Percentiles rank a stretch among this genome's conserved stretches.
phyloP scores from a whole-genome alignment of 2,888 invertebrate species.

The Anaspis maculata region DNA sequence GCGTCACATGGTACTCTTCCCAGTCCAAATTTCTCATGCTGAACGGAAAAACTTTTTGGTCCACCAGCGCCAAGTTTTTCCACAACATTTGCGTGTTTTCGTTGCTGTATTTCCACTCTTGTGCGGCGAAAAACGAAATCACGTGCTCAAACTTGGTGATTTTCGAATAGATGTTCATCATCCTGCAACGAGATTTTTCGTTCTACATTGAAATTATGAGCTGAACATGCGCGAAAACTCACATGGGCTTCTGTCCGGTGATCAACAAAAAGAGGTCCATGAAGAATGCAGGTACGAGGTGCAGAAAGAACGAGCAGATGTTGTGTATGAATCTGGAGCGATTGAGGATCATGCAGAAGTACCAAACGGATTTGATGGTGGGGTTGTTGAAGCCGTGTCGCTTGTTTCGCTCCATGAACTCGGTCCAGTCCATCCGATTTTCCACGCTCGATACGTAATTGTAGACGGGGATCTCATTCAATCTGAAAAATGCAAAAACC shows the following conservation, averaged over 20 bases:
- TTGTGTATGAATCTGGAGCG: conserved; percentile 47
- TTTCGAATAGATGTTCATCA: conserved; percentile 15
- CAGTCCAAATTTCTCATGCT: conserved; percentile 64
- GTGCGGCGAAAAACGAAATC: conserved; percentile 8
- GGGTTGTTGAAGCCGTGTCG: conserved; percentile 49
- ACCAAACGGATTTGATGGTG: conserved; percentile 56
- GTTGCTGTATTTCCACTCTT: conserved; percentile 47
- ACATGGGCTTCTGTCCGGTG: conserved; percentile 43
- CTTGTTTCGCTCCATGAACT: conserved; percentile 48
- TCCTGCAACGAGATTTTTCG: conserved; percentile 5
- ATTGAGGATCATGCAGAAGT: conserved; percentile 55
- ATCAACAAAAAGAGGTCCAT: conserved; percentile 47
- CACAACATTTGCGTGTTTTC: conserved; percentile 51
- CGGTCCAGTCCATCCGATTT: conserved; percentile 7
- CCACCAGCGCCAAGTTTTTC: conserved; percentile 40
- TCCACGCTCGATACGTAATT: conserved; percentile 12
- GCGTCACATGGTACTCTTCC: conserved; percentile 35
- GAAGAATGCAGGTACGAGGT: conserved; percentile 53
- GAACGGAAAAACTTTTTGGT: conserved; percentile 57
- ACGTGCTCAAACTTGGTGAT: conserved; percentile 7
- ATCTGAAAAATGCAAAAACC: too few species aligned
- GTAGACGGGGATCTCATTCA: conserved; percentile 3
- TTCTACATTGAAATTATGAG: too few species aligned
- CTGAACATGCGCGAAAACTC: too few species aligned
- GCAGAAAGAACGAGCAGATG: conserved; percentile 54